Percentiles rank a stretch among this genome's conserved stretches.
These are phyloP conservation scores for Ditylenchus dipsaci DNA, from an alignment of 1,140 invertebrate species.

Conservation along the genomic window DNA sequence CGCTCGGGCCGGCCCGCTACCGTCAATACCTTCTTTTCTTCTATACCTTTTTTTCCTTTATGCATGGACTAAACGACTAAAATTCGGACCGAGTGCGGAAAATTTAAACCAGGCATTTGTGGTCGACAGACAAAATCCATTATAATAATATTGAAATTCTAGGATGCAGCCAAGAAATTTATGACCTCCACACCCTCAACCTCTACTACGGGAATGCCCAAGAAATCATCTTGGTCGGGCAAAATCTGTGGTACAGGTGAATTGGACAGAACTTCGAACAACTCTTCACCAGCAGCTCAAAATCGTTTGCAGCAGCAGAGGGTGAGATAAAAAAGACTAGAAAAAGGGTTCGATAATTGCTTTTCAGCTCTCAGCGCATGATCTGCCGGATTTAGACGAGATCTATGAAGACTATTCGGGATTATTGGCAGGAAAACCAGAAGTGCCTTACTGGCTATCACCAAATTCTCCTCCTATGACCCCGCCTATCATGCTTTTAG, in stretches of 20 bases:
- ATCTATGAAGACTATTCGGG: not conserved
- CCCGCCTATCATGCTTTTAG: not conserved
- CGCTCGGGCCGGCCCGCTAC: too few relatives aligned
- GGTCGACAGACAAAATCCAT: too few relatives aligned
- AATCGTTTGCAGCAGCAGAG: not conserved
- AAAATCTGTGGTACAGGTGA: not conserved
- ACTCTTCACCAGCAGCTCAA: constrained; percentile 4
- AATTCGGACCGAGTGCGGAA: too few relatives aligned
- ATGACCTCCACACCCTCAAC: not conserved
- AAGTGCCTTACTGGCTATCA: not conserved
- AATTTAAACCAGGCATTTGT: too few relatives aligned
- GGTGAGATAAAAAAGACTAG: not conserved
- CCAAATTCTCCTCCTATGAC: not conserved
- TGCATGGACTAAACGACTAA: not conserved
- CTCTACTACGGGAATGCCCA: not conserved
- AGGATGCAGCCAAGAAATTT: not conserved
- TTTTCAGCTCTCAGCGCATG: constrained; percentile 28
- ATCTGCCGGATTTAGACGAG: constrained; percentile 30
- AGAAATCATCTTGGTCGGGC: constrained; percentile 13
- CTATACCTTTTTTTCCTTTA: too few relatives aligned
- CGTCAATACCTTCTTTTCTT: too few relatives aligned
- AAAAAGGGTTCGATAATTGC: not conserved
- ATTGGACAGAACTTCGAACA: not conserved
- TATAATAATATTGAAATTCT: too few relatives aligned
- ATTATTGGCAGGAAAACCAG: not conserved